Evolutionary conservation across 2,888 invertebrate species (phyloP), one percentile per base, ranked within the genome.

Genomic region (Meloe dianella): DNA sequence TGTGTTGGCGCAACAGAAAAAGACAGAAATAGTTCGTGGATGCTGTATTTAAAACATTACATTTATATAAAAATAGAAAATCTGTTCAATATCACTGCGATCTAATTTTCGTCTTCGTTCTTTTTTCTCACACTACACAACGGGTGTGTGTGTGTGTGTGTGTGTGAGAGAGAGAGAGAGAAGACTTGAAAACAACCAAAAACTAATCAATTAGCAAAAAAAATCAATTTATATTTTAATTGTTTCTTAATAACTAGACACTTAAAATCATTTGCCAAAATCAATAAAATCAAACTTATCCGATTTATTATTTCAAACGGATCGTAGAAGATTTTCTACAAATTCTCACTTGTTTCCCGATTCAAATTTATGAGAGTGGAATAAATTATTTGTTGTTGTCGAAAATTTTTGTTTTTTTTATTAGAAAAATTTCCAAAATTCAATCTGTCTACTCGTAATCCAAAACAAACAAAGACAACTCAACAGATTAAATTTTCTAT

Each of bases 51-150:
- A 54, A 54, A 54, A 60, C 29, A 47, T 61, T n/a, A 27, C 24
- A 47, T 51, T n/a, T 51, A 41, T 62, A 62, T 59, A 57, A 32
- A 64, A 64, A 64, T 64, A 59, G 64, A 67, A 66, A 67, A 67
- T 65, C 67, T 69, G 69, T 69, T 69, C 62, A 69, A 67, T 69
- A 65, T 69, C 67, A 67, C 60, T 61, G 69, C 63, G 69, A 67
- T 67, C 66, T 67, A 64, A 69, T 69, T 67, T 67, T 69, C 67
- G 69, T 64, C 24, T 27, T 54, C 27, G 27, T 54, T 22, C 8
- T 9, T 9, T 20, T 47, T 9, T 6, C 47, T 41, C 8, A 20
- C 22, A 51, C 41, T n/a, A 22, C 2, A 47, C 17, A 47, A 47
- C 54, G 27, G 27, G 27, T 54, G n/a, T n/a, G n/a, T n/a, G n/a